Conservation (phyloP, 2,888 invertebrate genomes). For the Campoplex nolae region DNA sequence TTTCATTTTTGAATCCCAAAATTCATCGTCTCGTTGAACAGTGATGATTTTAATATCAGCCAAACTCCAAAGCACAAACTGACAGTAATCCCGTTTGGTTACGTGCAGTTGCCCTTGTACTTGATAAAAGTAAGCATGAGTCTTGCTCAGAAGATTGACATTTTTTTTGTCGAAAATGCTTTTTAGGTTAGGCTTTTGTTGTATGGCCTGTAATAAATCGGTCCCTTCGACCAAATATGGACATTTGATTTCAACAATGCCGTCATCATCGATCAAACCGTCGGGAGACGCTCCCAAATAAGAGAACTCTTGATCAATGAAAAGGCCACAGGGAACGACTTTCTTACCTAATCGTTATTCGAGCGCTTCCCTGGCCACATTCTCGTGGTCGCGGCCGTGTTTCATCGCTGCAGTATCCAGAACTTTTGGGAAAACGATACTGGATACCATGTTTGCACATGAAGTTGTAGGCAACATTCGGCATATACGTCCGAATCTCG, state of each 20-base stretch:
- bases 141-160: background rate
- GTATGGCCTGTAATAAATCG: background rate
- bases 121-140: slow-evolving; percentile 67
- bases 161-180: slow-evolving; percentile 1
- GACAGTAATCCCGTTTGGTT: slow-evolving; percentile 59
- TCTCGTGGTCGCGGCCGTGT: slow-evolving; percentile 67
- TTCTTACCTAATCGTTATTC: slow-evolving; percentile 41
- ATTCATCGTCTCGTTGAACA: slow-evolving; percentile 69
- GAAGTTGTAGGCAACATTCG: slow-evolving; percentile 60
- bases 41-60: slow-evolving; percentile 50
- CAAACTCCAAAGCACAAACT: slow-evolving; percentile 67
- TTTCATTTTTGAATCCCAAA: slow-evolving; percentile 67
- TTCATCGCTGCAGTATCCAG: slow-evolving; percentile 54
- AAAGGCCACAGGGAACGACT: slow-evolving; percentile 71
- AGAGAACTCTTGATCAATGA: slow-evolving; percentile 70
- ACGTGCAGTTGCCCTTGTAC: slow-evolving; percentile 71
- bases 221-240: slow-evolving; percentile 61
- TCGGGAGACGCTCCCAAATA: slow-evolving; percentile 73
- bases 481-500: slow-evolving; percentile 67
- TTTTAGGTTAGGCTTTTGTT: background rate
- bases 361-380: slow-evolving; percentile 62
- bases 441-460: slow-evolving; percentile 52
- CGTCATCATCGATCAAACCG: slow-evolving; percentile 69
- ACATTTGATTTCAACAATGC: slow-evolving; percentile 73
- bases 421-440: slow-evolving; percentile 59